A percentile compares a stretch with the other conserved stretches of the same genome.
Conservation (phyloP, 2,888 invertebrate genomes). For the Caenorhabditis virilis region DNA sequence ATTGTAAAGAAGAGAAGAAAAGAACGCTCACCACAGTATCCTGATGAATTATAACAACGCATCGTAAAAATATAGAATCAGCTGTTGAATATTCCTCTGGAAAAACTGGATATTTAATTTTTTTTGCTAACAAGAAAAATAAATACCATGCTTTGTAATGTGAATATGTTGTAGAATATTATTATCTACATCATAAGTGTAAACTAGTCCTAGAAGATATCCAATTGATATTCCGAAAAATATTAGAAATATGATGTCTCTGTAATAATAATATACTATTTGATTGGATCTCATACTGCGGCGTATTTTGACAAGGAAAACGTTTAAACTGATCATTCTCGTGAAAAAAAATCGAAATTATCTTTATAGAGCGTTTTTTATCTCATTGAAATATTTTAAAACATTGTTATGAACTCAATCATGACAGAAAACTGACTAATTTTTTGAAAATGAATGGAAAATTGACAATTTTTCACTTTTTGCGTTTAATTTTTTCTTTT, state of each 20-base stretch:
- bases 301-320: no score
- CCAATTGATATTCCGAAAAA: conserved; percentile 22
- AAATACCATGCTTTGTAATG: conserved; percentile 4
- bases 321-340: no score
- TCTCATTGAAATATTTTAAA: no score
- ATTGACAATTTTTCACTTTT: no score
- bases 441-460: no score
- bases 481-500: no score
- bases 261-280: conserved; percentile 8
- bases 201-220: conserved; percentile 22
- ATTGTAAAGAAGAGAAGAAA: conserved; percentile 2
- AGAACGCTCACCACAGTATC: conserved; percentile 6
- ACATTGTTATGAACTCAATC: no score
- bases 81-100: conserved; percentile 6
- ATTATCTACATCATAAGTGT: conserved; percentile 18
- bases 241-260: conserved; percentile 16
- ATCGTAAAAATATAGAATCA: conserved; percentile 7
- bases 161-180: no score
- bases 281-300: no score
- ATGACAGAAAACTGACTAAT: no score
- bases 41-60: conserved; percentile 29
- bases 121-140: conserved; percentile 1
- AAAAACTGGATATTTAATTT: not conserved
- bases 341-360: no score
- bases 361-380: no score